Base-by-base conservation (phyloP, 2,797 vertebrate species). In the Parotocinclus haroldoi region DNA sequence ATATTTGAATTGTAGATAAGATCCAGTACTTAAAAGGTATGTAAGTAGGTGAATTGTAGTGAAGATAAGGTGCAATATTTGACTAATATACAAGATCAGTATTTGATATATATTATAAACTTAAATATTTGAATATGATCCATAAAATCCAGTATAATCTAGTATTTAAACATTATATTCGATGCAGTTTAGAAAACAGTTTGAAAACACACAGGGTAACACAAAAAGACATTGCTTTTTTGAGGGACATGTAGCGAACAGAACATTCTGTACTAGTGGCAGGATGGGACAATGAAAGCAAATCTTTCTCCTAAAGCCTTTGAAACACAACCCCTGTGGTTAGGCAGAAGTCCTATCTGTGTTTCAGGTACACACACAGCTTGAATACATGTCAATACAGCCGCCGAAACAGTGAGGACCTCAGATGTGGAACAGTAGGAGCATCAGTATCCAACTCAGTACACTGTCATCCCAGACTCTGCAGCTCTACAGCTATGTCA, bases 291-390 rank as follows among this genome's bases (percentile, higher is more conserved):
- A 49, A 63, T 44, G 73, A 68, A 58, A 58, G 56, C 61, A 71
- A 54, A 68, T 73, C 60, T n/a, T 48, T 64, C 48, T 70, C 38
- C 51, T 60, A 58, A 61, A 57, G 53, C 27, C 55, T 70, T 56
- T 67, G 75, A 76, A 77, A 79, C 73, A 70, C 52, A 73, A 73
- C 59, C 59, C 76, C 73, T 70, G 48, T 5, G 10, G 76, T 61
- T 56, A 75, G 69, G 73, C 71, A 50, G 49, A 42, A 74, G 58
- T 66, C 58, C 68, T 74, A 58, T 45, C 63, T 68, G 36, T 73
- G 56, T 66, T 76, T 71, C 62, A 68, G 66, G 66, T 70, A 58
- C 63, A 68, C 66, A 37, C 13, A 48, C 9, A 16, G 69, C 51
- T 51, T 27, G 45, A 61, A 44, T 52, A 66, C 55, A 58, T 61